Evolutionary conservation across 2,797 vertebrate species (phyloP).

Genomic region (Fistularia tabacaria): DNA sequence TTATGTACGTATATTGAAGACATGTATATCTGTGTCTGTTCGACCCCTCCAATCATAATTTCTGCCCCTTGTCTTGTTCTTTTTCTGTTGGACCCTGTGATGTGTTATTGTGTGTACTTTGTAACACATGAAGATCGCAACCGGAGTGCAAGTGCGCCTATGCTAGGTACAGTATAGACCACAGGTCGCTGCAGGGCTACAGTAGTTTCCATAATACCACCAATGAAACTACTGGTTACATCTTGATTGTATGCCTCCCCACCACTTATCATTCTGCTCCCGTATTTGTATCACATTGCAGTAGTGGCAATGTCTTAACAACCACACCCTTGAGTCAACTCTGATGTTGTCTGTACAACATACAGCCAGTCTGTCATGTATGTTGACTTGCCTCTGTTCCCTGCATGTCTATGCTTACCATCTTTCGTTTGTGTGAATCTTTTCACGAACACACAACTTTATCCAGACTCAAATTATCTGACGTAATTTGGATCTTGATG

Average conservation of each 20-base stretch:
- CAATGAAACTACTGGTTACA: constrained; percentile 35
- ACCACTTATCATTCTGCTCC: constrained; percentile 22
- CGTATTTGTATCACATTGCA: constrained; percentile 3
- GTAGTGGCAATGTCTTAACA: constrained; percentile 37
- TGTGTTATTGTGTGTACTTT: constrained; percentile 77
- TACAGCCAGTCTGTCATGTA: constrained; percentile 22
- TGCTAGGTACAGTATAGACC: constrained; percentile 89
- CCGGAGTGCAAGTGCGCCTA: constrained; percentile 92
- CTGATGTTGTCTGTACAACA: constrained; percentile 31
- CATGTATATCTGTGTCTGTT: constrained; percentile 29
- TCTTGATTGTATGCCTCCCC: constrained; percentile 23
- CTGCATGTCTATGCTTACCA: constrained; percentile 46
- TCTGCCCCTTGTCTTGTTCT: constrained; percentile 78
- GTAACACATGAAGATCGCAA: constrained; percentile 90
- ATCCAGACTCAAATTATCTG: constrained; percentile 3
- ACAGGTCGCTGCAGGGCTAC: constrained; percentile 62
- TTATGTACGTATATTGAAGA: constrained; percentile 7
- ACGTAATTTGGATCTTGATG: constrained; percentile 11
- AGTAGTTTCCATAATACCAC: constrained; percentile 43
- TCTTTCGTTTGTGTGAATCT: too few relatives aligned
- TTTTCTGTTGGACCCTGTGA: constrained; percentile 76
- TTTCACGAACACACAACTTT: background rate
- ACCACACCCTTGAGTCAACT: constrained; percentile 21
- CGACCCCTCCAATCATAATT: constrained; percentile 57
- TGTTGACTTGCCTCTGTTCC: constrained; percentile 40